Evolutionary conservation across 2,888 invertebrate species (phyloP), one percentile per base, ranked within the genome.

Genomic region (Meliscaeva auricollis): DNA sequence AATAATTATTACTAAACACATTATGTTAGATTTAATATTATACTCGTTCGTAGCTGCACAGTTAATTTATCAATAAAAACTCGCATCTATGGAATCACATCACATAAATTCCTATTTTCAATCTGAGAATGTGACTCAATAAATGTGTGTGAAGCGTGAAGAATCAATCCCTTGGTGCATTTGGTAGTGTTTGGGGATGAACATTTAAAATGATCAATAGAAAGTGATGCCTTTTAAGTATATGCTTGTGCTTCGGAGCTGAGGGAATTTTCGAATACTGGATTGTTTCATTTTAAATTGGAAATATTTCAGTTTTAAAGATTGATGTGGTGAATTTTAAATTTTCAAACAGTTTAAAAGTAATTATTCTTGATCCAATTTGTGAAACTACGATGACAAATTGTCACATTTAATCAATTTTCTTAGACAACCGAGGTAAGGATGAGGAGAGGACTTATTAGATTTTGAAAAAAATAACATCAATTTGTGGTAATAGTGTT

Each of bases 21-120:
- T 78, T 73, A 56, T 48, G 22, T 32, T 22, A 30, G 46, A 56
- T 73, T 46, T 15, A 48, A 22, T 46, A 26, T 26, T 26, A 26
- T 66, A 76, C n/a, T n/a, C n/a, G n/a, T n/a, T n/a, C n/a, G n/a
- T 62, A 50, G 30, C 72, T 56, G 68, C 17, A 64, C 62, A 83
- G 83, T 79, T 79, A 79, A 83, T 83, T 83, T 79, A 78, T 78
- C 83, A 79, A 83, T 74, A 78, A 83, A 76, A 66, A 20, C 8
- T 46, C 2, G 2, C 3, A 35, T 56, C 17, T 56, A 64, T 69
- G 74, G n/a, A n/a, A 35, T 48, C 7, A 46, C 44, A 3, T 17
- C 60, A 48, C 52, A 4, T 26, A 32, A 8, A 69, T 38, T 41
- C 32, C 48, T 20, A n/a, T 48, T 7, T 46, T 60, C 69, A 22